Base-by-base conservation (phyloP, 2,113 vertebrate genomes). In the Dicentrarchus labrax region DNA sequence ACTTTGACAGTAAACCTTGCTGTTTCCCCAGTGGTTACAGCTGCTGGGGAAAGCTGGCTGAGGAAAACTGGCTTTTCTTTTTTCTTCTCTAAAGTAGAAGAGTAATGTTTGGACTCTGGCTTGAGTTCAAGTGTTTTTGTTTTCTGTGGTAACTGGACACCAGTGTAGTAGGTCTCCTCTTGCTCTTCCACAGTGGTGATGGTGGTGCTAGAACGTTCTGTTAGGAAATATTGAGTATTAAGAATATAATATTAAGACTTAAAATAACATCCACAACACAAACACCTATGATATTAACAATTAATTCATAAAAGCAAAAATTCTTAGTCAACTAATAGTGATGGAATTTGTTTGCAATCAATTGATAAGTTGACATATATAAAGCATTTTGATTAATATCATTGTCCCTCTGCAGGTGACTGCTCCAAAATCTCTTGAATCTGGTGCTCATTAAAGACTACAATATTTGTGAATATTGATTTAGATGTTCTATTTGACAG, bases 111-210 rank as follows among this genome's bases (percentile, higher is more conserved):
- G 81, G 96, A 85, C 91, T 96, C 97, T 97, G 97, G 95, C 88
- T 95, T 92, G 96, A 97, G 96, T 96, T 98, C 97, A 97, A 97
- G 96, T 97, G 96, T 97, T 98, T 96, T 96, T 19, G 95, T 90
- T 94, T 87, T 96, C 67, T 96, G 85, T 82, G 93, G 87, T 91
- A 99, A 95, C 62, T 93, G 95, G 92, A 97, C 94, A 83, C 94
- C 72, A 80, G 92, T 96, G 94, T 90, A 96, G 96, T 93, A 96
- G 93, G 93, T 94, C 91, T 96, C 95, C 90, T 93, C 95, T 93
- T 93, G 95, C 91, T 96, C 93, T 86, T 98, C 96, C 92, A 97
- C 95, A 86, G 96, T 95, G 95, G 95, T 95, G 95, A 94, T 78
- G 95, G 93, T 92, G 96, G 95, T 96, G 91, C 95, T 97, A 98